These are phyloP conservation scores for Epicampocera succincta DNA, from an alignment of 2,888 invertebrate species.

Conservation along the genomic window DNA sequence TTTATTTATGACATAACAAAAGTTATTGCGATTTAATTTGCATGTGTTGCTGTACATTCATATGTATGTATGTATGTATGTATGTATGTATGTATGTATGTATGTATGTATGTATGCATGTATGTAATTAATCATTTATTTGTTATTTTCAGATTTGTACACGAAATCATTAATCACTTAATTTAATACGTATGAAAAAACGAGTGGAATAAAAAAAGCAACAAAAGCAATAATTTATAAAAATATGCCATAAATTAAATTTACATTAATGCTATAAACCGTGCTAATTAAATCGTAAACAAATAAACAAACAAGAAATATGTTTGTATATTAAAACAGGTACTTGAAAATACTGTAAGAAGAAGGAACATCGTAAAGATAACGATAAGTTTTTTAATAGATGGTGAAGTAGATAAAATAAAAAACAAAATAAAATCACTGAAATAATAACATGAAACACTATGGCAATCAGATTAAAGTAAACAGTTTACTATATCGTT, in stretches of 20 bases:
- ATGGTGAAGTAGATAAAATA: slow-evolving; percentile 5
- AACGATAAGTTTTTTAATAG: slow-evolving; percentile 23
- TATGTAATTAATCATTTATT: slow-evolving; percentile 4
- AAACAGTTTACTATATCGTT: too few relatives aligned
- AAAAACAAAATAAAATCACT: slow-evolving; percentile 20
- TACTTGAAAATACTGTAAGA: slow-evolving; percentile 29
- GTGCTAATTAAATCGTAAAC: slow-evolving; percentile 51
- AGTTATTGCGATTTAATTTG: too few relatives aligned
- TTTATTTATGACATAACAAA: too few relatives aligned
- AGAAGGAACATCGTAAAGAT: slow-evolving; percentile 46
- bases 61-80: too few relatives aligned
- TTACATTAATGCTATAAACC: slow-evolving; percentile 26
- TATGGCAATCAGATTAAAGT: slow-evolving; percentile 6
- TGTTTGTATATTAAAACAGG: slow-evolving; percentile 10
- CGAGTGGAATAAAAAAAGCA: background rate
- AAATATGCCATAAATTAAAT: slow-evolving; percentile 35
- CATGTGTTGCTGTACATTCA: too few relatives aligned
- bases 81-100: too few relatives aligned
- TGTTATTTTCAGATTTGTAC: slow-evolving; percentile 30
- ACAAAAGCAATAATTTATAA: slow-evolving; percentile 22
- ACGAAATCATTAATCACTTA: slow-evolving; percentile 16
- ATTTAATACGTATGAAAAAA: too few relatives aligned
- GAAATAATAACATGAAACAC: slow-evolving; percentile 18
- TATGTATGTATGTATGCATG: too few relatives aligned
- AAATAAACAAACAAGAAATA: slow-evolving; percentile 34